Evolutionary conservation across 2,113 vertebrate genomes (phyloP), one percentile per base, ranked within the genome.

Genomic region (Hyla sarda): DNA sequence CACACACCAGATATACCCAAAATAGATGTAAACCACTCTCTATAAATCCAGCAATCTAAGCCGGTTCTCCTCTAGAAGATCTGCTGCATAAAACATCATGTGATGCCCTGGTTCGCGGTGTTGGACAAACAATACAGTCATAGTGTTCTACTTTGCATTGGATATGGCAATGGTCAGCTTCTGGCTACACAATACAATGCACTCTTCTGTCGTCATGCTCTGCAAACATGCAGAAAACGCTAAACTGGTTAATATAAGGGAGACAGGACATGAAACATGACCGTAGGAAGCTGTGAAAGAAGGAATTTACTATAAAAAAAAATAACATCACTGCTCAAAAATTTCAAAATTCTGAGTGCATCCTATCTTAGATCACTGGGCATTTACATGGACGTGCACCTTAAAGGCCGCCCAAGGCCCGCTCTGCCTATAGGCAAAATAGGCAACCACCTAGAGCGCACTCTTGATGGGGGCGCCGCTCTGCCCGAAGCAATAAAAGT

Each of bases 181-280:
- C 34, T 19, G n/a, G 11, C 52, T 84, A 69, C 41, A 76, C 83
- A 62, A 45, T 84, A 54, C 9, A 34, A 62, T 52, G 47, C 32
- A 37, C 8, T 28, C 48, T 23, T 10, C 32, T 72, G 30, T 13
- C 45, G 23, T 45, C 37, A 50, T 32, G 16, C 45, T 69, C 45
- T 50, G 62, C 45, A 32, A 37, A 11, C 62, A 72, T 54, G 82
- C 82, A 83, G 48, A 83, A 73, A 37, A 83, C 21, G 25, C 67
- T 50, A 50, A 69, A 71, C 25, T 19, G 28, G 45, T 47, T 45
- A 23, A 52, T 16, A 52, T 34, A 34, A 71, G 80, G 14, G 50
- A 69, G n/a, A 13, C 41, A 48, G 80, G 47, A 30, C 21, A 21
- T 23, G 16, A 71, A 62, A 30, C 21, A 21, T 23, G 16, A 71